phyloP scores from a whole-genome alignment of 2,113 vertebrate species.

The Tachuris rubrigastra region DNA sequence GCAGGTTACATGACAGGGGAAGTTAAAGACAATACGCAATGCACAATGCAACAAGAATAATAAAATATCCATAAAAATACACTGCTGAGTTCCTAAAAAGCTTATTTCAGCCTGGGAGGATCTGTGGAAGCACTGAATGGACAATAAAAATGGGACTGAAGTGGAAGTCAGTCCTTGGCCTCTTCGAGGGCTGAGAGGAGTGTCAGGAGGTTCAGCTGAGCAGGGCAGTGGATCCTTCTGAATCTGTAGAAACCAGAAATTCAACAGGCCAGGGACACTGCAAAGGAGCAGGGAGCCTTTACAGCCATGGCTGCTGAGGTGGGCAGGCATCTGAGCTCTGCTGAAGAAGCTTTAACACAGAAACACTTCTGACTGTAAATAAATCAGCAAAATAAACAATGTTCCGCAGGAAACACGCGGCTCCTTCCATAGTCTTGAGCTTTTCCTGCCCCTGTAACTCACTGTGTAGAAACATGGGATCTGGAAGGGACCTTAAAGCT shows the following conservation, averaged over 20 bases:
- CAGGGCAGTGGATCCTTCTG: not conserved
- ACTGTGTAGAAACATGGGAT: not conserved
- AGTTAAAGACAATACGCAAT: not conserved
- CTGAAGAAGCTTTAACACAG: not conserved
- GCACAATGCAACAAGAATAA: not conserved
- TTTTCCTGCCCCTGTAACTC: not conserved
- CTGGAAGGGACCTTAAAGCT: not conserved
- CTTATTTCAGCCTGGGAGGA: not conserved
- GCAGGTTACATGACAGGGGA: fast-evolving
- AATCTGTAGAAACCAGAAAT: not conserved
- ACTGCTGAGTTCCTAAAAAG: not conserved
- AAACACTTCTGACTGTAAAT: fast-evolving
- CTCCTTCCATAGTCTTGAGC: not conserved
- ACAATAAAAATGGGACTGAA: fast-evolving
- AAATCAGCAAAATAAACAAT: not conserved
- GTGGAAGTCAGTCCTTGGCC: fast-evolving
- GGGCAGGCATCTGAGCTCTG: fast-evolving
- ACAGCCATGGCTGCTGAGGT: not conserved
- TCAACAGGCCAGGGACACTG: not conserved
- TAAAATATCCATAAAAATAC: not conserved
- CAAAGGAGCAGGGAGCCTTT: not conserved
- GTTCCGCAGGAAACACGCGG: fast-evolving
- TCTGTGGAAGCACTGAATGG: not conserved
- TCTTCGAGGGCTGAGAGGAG: fast-evolving
- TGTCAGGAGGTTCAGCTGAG: not conserved